Base-by-base conservation (phyloP, 2,888 invertebrate species). In the Kuschelorhynchus macadamiae region DNA sequence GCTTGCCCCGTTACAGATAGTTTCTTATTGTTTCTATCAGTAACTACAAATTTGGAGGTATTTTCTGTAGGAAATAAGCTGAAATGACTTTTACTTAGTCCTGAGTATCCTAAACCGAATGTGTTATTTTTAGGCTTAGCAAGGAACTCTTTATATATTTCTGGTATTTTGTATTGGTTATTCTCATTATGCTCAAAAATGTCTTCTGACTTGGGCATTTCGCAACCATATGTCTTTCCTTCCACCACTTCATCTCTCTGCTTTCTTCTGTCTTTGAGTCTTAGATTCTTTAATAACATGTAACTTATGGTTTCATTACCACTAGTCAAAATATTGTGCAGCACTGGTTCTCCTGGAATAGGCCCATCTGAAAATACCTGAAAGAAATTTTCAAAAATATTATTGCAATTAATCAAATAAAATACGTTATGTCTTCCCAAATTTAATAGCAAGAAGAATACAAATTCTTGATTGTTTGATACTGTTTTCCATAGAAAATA, bases 261-360 rank as follows among this genome's bases (percentile, higher is more conserved):
- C 47, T 50, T 42, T 42, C 14, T 44, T 57, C 57, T 62, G 50
- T 70, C 60, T 53, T 52, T 57, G 12, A 70, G 32, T 0, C 98
- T 98, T 92, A 98, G 95, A 72, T 91, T 91, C 59, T 91, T 90
- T 33, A 99, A 85, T 78, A 99, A 88, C 68, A 88, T 87, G 42
- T 96, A 91, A 0, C 98, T 98, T 7, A 96, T 90, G 0, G 97
- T 95, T 80, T 96, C 93, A 73, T 94, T 95, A 14, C 90, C 89
- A 0, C 92, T 90, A 17, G 88, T 85, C 12, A 94, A 82, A 1
- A 95, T 79, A 65, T 91, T 88, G 53, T 91, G 87, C 2, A 95
- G 81, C 0, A 92, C 91, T 8, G 92, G 92, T 68, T 87, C 88
- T 0, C 93, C 93, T 78, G 87, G 85, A 75, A 81, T 87, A 72